Conservation (phyloP, 2,113 vertebrate genomes). For the Dicentrarchus labrax region DNA sequence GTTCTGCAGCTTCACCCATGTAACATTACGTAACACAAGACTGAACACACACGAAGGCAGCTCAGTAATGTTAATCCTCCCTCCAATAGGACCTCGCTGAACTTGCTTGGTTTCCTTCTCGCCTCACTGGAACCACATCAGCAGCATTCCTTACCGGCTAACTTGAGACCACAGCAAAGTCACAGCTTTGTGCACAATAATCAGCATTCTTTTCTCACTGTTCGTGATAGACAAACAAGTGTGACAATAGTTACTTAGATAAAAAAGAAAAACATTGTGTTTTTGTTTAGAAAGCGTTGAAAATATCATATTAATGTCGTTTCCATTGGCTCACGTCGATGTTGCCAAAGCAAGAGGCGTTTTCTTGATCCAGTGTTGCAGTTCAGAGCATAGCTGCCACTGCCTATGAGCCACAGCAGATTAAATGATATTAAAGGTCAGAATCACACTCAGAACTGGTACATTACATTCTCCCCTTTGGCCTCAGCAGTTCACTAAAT, state of each 20-base stretch:
- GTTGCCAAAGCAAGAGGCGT: not conserved
- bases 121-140: constrained; percentile 50
- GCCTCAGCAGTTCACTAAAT: constrained; percentile 9
- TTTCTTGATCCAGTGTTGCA: constrained; percentile 5
- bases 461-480: not conserved
- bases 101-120: constrained; percentile 55
- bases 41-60: constrained; percentile 67
- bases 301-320: not conserved
- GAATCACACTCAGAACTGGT: constrained; percentile 1
- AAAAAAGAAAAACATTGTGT: not conserved
- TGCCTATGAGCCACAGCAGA: not conserved
- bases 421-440: constrained; percentile 40
- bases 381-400: not conserved
- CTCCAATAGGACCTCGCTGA: constrained; percentile 54
- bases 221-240: too few relatives aligned
- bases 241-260: not conserved
- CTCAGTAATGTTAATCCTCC: constrained; percentile 71
- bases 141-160: constrained; percentile 46
- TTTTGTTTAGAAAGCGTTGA: not conserved
- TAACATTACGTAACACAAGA: constrained; percentile 52
- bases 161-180: constrained; percentile 20
- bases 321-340: not conserved
- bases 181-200: constrained; percentile 10
- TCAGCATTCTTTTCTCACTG: not conserved
- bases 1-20: constrained; percentile 47